Percentiles rank a stretch among this genome's conserved stretches.
phyloP scores from a whole-genome alignment of 2,113 vertebrate species.

The Symphodus melops region DNA sequence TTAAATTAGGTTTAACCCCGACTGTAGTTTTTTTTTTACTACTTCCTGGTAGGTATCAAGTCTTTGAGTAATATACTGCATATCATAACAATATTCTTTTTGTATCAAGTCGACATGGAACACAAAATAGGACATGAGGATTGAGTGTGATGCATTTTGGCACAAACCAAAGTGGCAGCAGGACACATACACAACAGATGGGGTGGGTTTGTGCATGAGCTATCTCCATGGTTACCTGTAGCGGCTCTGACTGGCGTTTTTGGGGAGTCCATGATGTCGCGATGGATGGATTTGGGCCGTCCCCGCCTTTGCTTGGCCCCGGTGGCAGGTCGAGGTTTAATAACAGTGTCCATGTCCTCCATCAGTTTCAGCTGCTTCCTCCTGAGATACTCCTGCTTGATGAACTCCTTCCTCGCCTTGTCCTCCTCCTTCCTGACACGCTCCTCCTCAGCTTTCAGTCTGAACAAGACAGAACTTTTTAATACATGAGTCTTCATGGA shows the following conservation, averaged over 20 bases:
- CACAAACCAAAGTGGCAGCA: slow-evolving; percentile 74
- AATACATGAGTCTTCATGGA: too few relatives aligned
- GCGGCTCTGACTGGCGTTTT: slow-evolving; percentile 91
- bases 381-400: slow-evolving; percentile 96
- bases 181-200: slow-evolving; percentile 75
- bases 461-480: slow-evolving; percentile 53
- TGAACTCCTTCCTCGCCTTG: slow-evolving; percentile 91
- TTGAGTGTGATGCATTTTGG: slow-evolving; percentile 15
- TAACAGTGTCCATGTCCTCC: slow-evolving; percentile 95
- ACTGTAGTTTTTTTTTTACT: too few relatives aligned
- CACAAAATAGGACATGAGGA: too few relatives aligned
- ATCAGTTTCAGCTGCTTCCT: slow-evolving; percentile 97
- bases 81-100: too few relatives aligned
- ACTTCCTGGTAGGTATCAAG: too few relatives aligned
- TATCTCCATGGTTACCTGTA: slow-evolving; percentile 87
- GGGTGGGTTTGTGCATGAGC: neutral
- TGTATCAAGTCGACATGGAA: too few relatives aligned
- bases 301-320: slow-evolving; percentile 88
- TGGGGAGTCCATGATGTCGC: slow-evolving; percentile 91
- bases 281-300: slow-evolving; percentile 95
- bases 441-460: slow-evolving; percentile 96
- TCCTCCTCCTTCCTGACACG: slow-evolving; percentile 96
- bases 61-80: too few relatives aligned
- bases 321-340: slow-evolving; percentile 86
- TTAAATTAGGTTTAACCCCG: too few relatives aligned